A percentile compares a stretch with the other conserved stretches of the same genome.
phyloP scores from a whole-genome alignment of 2,888 invertebrate genomes.

The Scaptomyza caliginosa region DNA sequence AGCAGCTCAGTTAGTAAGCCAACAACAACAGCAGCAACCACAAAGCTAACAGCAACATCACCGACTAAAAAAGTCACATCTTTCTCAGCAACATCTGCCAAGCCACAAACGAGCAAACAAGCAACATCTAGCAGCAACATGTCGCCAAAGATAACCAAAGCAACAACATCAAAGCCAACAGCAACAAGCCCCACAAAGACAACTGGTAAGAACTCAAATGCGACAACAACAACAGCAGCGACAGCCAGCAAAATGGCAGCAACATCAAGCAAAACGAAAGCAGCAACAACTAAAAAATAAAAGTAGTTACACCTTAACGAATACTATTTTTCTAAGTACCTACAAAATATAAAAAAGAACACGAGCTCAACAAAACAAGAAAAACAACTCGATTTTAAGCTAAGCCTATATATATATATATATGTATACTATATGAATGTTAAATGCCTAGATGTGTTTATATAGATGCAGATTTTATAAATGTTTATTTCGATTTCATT shows the following conservation, averaged over 20 bases:
- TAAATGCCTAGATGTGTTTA: conserved; percentile 41
- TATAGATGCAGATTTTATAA: conserved; percentile 49
- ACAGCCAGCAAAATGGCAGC: conserved; percentile 32
- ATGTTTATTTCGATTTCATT: conserved; percentile 44
- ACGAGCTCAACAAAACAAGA: conserved; percentile 50
- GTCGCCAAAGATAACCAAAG: conserved; percentile 36
- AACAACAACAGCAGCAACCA: neutral
- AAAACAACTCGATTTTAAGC: conserved; percentile 9
- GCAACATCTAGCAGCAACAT: conserved; percentile 29
- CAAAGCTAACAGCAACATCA: conserved; percentile 1
- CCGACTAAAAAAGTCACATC: conserved; percentile 9
- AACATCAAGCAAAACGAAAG: conserved; percentile 54
- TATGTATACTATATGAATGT: conserved; percentile 29
- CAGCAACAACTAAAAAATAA: conserved; percentile 57
- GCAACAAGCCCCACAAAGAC: conserved; percentile 54
- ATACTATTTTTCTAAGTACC: conserved; percentile 66
- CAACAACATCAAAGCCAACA: conserved; percentile 28
- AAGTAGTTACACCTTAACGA: conserved; percentile 43
- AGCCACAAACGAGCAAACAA: conserved; percentile 26
- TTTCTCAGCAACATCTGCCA: conserved; percentile 19
- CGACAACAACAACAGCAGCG: conserved; percentile 29
- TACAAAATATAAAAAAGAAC: conserved; percentile 31
- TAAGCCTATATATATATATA: conserved; percentile 11
- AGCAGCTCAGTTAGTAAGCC: neutral
- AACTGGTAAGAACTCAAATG: conserved; percentile 29